Evolutionary conservation across 1,140 invertebrate species (phyloP).

Genomic region (Laupala kohalensis): DNA sequence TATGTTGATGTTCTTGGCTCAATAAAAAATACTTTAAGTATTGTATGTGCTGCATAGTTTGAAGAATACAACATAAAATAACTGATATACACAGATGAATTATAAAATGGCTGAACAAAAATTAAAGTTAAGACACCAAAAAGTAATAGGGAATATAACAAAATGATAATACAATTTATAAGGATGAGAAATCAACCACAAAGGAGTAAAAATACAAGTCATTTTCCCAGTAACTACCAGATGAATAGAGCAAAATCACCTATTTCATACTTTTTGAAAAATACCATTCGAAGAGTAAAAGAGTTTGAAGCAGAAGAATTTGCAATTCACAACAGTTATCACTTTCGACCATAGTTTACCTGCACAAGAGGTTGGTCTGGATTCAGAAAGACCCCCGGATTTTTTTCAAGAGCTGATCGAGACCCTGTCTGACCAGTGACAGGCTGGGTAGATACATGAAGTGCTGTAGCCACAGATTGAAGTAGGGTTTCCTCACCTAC

Average conservation of each 20-base stretch:
- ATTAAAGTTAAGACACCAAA: too few species aligned
- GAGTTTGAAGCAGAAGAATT: neutral
- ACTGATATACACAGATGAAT: too few species aligned
- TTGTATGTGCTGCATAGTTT: too few species aligned
- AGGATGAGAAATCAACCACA: too few species aligned
- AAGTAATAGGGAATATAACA: too few species aligned
- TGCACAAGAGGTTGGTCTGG: conserved; percentile 91
- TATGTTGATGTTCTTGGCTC: too few species aligned
- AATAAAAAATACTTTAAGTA: too few species aligned
- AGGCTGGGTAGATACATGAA: conserved; percentile 66
- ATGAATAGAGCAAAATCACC: neutral
- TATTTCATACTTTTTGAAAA: neutral
- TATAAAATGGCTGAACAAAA: too few species aligned
- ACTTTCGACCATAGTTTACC: conserved; percentile 29
- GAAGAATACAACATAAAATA: too few species aligned
- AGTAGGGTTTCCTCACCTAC: conserved; percentile 80
- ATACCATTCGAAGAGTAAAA: neutral
- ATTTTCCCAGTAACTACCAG: neutral
- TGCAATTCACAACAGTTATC: neutral
- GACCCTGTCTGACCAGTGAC: conserved; percentile 83
- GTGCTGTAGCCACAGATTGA: conserved; percentile 76
- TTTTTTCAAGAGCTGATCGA: conserved; percentile 74
- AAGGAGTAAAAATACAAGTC: neutral
- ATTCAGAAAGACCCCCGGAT: conserved; percentile 90
- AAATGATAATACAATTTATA: too few species aligned